A percentile compares a stretch with the other conserved stretches of the same genome.
Evolutionary conservation across 2,797 vertebrate genomes (phyloP).

Genomic region (Acrossocheilus fasciatus): DNA sequence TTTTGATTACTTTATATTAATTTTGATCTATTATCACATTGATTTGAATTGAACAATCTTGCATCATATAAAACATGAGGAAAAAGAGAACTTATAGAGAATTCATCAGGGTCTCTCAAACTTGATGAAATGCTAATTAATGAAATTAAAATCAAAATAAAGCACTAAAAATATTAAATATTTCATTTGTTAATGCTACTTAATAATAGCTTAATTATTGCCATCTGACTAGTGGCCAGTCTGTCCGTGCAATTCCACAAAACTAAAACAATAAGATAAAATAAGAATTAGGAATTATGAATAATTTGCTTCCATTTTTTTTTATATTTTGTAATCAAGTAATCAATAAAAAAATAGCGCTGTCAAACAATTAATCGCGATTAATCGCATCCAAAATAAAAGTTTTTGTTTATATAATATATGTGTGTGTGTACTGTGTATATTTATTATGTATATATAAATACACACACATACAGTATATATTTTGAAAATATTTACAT

Average conservation of each 20-base stretch:
- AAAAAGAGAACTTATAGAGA: neutral
- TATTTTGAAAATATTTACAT: no score
- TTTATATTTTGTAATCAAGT: no score
- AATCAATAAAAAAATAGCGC: no score
- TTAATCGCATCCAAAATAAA: no score
- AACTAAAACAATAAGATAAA: neutral
- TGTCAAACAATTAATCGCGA: no score
- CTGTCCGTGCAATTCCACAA: neutral
- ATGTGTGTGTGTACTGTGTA: no score
- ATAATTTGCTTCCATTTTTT: neutral
- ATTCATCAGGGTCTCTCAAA: neutral
- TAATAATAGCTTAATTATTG: neutral
- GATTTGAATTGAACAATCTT: neutral
- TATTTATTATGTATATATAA: no score
- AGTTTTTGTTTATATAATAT: no score
- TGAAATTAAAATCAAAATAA: neutral
- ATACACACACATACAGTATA: no score
- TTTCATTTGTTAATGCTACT: neutral
- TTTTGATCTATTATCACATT: neutral
- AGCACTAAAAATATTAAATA: neutral
- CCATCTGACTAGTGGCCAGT: neutral
- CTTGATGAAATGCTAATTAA: neutral
- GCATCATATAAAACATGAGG: neutral
- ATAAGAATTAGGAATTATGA: neutral
- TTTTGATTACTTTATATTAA: neutral